A percentile compares a stretch with the other conserved stretches of the same genome.
Conservation (phyloP, 2,113 vertebrate genomes). For the Phalacrocorax carbo region DNA sequence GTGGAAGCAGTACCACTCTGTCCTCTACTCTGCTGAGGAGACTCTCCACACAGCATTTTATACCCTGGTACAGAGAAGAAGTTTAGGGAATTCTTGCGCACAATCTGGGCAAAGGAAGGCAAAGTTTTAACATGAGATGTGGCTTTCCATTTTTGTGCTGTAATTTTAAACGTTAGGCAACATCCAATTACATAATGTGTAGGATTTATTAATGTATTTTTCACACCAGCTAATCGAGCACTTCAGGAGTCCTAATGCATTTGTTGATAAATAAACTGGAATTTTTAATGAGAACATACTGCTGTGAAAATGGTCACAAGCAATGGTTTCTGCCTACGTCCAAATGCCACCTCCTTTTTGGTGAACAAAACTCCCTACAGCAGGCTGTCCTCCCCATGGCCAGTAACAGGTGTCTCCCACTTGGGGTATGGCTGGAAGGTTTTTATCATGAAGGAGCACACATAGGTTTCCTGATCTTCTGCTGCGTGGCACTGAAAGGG, state of each 20-base stretch:
- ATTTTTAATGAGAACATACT: not conserved
- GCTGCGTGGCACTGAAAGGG: not conserved
- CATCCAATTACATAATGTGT: not conserved
- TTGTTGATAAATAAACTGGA: not conserved
- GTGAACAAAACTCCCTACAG: not conserved
- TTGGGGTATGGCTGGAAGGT: not conserved
- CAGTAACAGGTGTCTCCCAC: not conserved
- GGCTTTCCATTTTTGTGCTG: not conserved
- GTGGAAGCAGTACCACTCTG: not conserved
- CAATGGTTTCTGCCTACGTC: not conserved
- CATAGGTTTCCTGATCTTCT: not conserved
- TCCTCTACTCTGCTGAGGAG: not conserved
- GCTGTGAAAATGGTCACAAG: not conserved
- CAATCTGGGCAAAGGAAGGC: not conserved
- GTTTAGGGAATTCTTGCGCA: not conserved
- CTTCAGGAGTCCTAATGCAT: not conserved
- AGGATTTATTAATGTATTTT: not conserved
- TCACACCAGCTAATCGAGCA: not conserved
- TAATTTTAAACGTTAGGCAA: not conserved
- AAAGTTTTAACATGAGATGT: not conserved
- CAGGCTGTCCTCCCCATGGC: not conserved
- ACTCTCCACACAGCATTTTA: not conserved
- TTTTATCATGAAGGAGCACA: not conserved
- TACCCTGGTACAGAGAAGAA: not conserved
- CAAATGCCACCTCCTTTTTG: not conserved